phyloP scores from a whole-genome alignment of 2,113 vertebrate species.

The Tamias sibiricus region DNA sequence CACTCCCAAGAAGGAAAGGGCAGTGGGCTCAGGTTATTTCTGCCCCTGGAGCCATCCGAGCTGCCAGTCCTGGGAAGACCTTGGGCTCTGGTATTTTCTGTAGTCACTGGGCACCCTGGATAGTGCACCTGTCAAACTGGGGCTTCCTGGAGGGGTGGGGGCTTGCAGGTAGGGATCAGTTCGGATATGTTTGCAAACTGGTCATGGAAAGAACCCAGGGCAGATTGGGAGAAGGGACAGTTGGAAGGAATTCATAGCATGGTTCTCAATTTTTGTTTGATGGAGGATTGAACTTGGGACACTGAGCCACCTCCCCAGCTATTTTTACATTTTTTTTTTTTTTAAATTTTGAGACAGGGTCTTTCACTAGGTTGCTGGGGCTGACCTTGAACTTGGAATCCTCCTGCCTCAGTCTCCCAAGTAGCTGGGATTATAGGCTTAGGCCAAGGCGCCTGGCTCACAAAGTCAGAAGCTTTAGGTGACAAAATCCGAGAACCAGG shows the following conservation, averaged over 20 bases:
- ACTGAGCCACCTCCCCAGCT: background rate
- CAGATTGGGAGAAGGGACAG: background rate
- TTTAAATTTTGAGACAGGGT: too few relatives aligned
- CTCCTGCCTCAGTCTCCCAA: background rate
- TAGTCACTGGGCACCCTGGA: background rate
- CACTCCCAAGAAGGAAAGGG: conserved; percentile 24
- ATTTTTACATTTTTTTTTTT: background rate
- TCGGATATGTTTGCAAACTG: background rate
- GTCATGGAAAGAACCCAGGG: background rate
- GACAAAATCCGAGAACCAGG: background rate
- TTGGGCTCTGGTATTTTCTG: background rate
- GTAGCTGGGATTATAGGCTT: background rate
- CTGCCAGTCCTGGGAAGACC: conserved; percentile 22
- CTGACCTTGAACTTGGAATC: background rate
- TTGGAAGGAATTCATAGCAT: background rate
- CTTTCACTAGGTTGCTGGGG: background rate
- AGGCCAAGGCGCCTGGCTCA: too few relatives aligned
- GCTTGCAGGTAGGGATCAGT: background rate
- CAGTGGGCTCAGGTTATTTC: conserved; percentile 38
- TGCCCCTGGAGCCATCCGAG: background rate
- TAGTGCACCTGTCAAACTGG: background rate
- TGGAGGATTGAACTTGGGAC: background rate
- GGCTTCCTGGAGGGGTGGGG: background rate
- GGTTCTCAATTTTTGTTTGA: background rate
- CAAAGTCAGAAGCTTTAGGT: background rate